Conservation (phyloP, 1,140 invertebrate genomes). For the Drosophila kanapiae region DNA sequence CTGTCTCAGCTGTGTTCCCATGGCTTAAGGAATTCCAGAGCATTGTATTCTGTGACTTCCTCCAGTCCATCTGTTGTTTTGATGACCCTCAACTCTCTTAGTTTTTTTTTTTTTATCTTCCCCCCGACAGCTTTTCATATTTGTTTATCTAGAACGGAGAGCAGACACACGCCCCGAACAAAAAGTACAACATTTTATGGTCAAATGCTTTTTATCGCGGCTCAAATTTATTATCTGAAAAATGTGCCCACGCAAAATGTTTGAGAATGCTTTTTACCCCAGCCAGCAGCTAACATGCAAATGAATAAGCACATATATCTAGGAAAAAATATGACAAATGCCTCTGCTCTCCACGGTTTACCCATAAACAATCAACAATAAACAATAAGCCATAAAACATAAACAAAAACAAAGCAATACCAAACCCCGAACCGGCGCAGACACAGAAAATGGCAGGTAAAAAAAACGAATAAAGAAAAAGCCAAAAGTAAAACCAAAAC, state of each 20-base stretch:
- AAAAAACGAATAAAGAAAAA: constrained; percentile 33
- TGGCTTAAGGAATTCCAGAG: constrained; percentile 24
- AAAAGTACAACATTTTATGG: constrained; percentile 55
- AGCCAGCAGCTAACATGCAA: constrained; percentile 50
- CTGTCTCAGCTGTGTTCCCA: constrained; percentile 58
- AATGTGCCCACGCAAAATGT: constrained; percentile 70
- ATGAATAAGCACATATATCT: constrained; percentile 52
- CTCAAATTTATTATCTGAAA: constrained; percentile 76
- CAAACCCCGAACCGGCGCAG: constrained; percentile 11
- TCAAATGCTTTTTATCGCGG: constrained; percentile 69
- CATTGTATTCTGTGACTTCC: constrained; percentile 29
- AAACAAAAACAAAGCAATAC: constrained; percentile 64
- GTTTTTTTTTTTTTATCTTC: constrained; percentile 7
- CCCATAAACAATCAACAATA: constrained; percentile 52
- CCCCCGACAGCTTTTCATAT: constrained; percentile 50
- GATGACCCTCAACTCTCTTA: constrained; percentile 13
- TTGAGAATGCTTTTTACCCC: constrained; percentile 49
- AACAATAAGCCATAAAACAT: constrained; percentile 77
- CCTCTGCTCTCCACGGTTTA: constrained; percentile 7
- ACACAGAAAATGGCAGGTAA: constrained; percentile 28
- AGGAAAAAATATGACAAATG: constrained; percentile 53
- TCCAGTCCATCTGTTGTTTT: constrained; percentile 34
- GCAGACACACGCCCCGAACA: constrained; percentile 4
- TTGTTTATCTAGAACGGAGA: constrained; percentile 55
- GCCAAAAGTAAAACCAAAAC: constrained; percentile 15